Evolutionary conservation across 2,888 invertebrate species (phyloP), one percentile per base, ranked within the genome.

Genomic region (Chloroclystis v-ata): DNA sequence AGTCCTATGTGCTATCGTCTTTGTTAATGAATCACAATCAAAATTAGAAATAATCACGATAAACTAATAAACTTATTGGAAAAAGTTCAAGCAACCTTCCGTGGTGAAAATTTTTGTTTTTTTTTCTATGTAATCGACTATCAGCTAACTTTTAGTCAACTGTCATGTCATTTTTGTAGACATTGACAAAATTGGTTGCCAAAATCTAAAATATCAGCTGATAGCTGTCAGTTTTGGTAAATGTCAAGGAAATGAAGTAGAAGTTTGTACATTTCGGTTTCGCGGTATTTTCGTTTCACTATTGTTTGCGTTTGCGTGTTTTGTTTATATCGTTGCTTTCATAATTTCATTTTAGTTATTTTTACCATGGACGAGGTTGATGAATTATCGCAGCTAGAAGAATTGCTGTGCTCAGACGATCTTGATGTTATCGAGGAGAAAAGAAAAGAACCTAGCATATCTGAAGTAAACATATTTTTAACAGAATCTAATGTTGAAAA

Each of bases 381-480:
- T 47, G 88, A 89, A 57, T 57, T 88, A 49, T 62, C 82, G 12
- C 81, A 86, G 52, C 59, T 89, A 35, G 89, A 89, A 64, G 78
- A 84, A 57, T 61, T 89, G 40, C 54, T 89, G 29, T 77, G 75
- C 57, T 83, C 87, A 1, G 86, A n/a, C n/a, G n/a, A 89, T 51
- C 50, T 82, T 40, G 60, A 63, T 28, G 69, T 73, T 16, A 56
- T 28, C 39, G 63, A 63, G 52, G 43, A n/a, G 39, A 47, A 43
- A 41, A 28, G 13, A 55, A 61, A 47, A 13, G 37, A 50, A 41
- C n/a, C 43, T 26, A 40, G 41, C 35, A 33, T 77, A 28, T 54
- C 59, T 9, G 85, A 86, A 63, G 69, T 87, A 2, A 75, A 86
- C 67, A 77, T 87, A 37, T 86, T 83, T 59, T 54, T 72, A 55